Evolutionary conservation across 1,140 invertebrate genomes (phyloP).

Genomic region (Aphelinus certus): DNA sequence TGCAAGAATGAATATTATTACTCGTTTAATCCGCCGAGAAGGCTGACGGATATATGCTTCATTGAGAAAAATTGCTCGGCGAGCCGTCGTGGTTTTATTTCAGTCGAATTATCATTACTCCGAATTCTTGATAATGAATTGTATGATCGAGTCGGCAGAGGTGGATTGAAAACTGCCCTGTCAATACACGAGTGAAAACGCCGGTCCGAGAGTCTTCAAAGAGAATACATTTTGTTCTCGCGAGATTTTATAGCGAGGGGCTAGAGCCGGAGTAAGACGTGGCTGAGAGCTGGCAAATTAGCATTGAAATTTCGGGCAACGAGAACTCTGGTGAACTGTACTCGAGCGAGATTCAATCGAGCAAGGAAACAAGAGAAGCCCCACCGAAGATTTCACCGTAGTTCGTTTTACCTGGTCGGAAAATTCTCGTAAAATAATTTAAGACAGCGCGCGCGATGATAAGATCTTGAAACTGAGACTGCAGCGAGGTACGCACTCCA

Average conservation of each 20-base stretch:
- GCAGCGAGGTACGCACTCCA: neutral
- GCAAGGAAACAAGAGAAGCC: neutral
- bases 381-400: constrained; percentile 5
- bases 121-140: no score
- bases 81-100: no score
- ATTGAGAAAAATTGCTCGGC: no score
- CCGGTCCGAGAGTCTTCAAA: neutral
- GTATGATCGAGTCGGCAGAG: no score
- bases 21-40: no score
- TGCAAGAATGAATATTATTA: neutral
- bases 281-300: constrained; percentile 16
- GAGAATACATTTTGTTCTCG: no score
- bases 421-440: constrained; percentile 21
- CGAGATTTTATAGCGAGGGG: neutral
- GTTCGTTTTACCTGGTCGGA: neutral
- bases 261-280: neutral
- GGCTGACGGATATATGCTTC: no score
- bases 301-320: constrained; percentile 14
- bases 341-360: constrained; percentile 13
- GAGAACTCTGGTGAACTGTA: neutral
- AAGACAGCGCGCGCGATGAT: constrained; percentile 21
- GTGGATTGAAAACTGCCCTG: no score
- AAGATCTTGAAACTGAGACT: constrained; percentile 34
- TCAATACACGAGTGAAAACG: neutral
- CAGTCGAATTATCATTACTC: no score